These are phyloP conservation scores for Betta splendens DNA, from an alignment of 2,797 vertebrate species.

Conservation along the genomic window DNA sequence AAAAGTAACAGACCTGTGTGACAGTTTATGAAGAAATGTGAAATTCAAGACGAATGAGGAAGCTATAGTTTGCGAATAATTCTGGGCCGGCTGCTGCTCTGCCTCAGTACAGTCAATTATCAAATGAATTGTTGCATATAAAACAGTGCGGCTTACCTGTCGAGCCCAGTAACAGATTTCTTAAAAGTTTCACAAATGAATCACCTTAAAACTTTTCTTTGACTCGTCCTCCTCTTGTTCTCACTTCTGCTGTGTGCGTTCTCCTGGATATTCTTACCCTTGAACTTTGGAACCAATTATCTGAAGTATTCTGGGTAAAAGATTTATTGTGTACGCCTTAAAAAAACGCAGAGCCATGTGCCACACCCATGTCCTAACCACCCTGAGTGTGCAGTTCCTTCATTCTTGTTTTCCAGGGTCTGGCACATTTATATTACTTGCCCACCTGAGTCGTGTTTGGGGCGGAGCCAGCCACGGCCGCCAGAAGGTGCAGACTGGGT, in stretches of 20 bases:
- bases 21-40: background rate
- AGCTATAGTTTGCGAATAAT: conserved; percentile 3
- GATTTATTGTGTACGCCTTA: conserved; percentile 81
- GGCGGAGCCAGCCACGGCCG: conserved; percentile 75
- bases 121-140: background rate
- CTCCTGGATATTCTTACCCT: conserved; percentile 69
- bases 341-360: conserved; percentile 34
- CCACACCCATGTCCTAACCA: conserved; percentile 30
- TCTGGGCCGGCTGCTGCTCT: background rate
- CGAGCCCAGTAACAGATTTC: conserved; percentile 29
- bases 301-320: conserved; percentile 77
- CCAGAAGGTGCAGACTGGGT: conserved; percentile 83
- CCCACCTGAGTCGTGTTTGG: conserved; percentile 83
- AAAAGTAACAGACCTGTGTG: background rate
- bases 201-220: conserved; percentile 47
- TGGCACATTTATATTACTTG: conserved; percentile 83
- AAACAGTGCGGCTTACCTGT: conserved; percentile 67
- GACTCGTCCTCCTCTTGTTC: conserved; percentile 39
- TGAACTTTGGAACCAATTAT: conserved; percentile 85
- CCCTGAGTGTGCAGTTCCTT: conserved; percentile 9
- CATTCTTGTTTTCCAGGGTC: conserved; percentile 70
- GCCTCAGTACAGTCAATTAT: background rate
- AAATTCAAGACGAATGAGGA: background rate
- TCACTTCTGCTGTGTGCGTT: conserved; percentile 36
- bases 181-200: conserved; percentile 36